Evolutionary conservation across 2,888 invertebrate species (phyloP).

Genomic region (Cryptocephalus moraei): DNA sequence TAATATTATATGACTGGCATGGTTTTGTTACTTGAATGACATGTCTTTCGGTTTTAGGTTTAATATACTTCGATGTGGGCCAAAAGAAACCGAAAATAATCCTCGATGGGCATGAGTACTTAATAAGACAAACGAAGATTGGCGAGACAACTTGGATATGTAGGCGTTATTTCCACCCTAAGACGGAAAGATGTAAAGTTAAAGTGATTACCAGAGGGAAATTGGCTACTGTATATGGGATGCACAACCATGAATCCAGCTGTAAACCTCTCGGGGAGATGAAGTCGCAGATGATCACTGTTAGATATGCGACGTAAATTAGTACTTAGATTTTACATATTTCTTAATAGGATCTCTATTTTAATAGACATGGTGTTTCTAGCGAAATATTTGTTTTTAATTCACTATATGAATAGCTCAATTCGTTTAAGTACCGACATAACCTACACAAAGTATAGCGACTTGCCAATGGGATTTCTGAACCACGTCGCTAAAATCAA

Average conservation of each 20-base stretch:
- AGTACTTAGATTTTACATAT: too few relatives aligned
- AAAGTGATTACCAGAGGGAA: slow-evolving; percentile 15
- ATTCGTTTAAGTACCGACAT: too few relatives aligned
- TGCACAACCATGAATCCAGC: slow-evolving; percentile 13
- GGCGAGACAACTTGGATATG: slow-evolving; percentile 20
- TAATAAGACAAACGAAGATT: slow-evolving; percentile 12
- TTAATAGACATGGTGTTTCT: too few relatives aligned
- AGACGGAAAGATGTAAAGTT: slow-evolving; percentile 16
- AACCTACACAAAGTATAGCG: too few relatives aligned
- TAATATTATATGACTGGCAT: too few relatives aligned
- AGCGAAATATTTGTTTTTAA: too few relatives aligned
- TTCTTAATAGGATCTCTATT: too few relatives aligned
- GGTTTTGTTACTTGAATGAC: neutral
- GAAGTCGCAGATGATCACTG: neutral
- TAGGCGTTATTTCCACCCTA: slow-evolving; percentile 18
- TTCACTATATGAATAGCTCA: too few relatives aligned
- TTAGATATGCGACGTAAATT: neutral
- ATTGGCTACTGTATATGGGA: slow-evolving; percentile 10
- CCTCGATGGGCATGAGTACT: slow-evolving; percentile 16
- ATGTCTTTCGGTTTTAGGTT: slow-evolving; percentile 14
- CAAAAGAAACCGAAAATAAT: slow-evolving; percentile 22
- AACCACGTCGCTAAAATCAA: too few relatives aligned
- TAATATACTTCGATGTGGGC: slow-evolving; percentile 21
- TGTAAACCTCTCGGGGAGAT: slow-evolving; percentile 6
- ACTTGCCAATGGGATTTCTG: too few relatives aligned